phyloP scores from a whole-genome alignment of 1,140 invertebrate genomes.

The Scylla paramamosain region DNA sequence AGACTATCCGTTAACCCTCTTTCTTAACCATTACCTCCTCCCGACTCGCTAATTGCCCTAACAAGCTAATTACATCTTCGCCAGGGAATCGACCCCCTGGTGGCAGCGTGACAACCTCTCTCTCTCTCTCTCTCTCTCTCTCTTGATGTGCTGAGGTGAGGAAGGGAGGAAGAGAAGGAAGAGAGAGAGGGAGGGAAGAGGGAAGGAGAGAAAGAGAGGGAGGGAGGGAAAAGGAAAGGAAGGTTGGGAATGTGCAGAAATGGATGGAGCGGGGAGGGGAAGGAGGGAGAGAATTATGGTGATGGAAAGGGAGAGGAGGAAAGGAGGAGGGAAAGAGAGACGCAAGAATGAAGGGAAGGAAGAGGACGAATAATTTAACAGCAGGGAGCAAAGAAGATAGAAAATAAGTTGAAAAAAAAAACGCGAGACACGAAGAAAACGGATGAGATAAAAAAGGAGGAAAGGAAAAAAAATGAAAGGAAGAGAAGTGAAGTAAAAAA shows the following conservation, averaged over 20 bases:
- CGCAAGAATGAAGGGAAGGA: neutral
- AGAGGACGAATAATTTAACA: no score
- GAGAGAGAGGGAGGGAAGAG: neutral
- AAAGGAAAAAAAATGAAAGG: no score
- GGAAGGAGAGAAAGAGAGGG: neutral
- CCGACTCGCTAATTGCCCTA: constrained; percentile 52
- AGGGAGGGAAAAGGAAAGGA: neutral
- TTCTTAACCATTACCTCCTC: neutral
- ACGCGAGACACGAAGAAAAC: no score
- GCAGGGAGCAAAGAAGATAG: neutral
- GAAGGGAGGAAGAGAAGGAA: neutral
- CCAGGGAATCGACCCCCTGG: constrained; percentile 57
- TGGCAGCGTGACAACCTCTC: constrained; percentile 62
- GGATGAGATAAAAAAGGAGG: no score
- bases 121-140: neutral
- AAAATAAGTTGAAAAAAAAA: neutral
- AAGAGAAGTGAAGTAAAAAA: no score
- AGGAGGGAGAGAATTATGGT: neutral
- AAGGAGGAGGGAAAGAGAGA: no score
- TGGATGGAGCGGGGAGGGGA: neutral
- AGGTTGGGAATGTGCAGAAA: neutral
- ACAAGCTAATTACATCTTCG: constrained; percentile 70
- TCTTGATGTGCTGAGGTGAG: neutral
- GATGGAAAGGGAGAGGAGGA: neutral
- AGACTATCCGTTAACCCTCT: neutral